phyloP scores from a whole-genome alignment of 64 coral and sea anemone genomes.

The Montipora efflorescens region DNA sequence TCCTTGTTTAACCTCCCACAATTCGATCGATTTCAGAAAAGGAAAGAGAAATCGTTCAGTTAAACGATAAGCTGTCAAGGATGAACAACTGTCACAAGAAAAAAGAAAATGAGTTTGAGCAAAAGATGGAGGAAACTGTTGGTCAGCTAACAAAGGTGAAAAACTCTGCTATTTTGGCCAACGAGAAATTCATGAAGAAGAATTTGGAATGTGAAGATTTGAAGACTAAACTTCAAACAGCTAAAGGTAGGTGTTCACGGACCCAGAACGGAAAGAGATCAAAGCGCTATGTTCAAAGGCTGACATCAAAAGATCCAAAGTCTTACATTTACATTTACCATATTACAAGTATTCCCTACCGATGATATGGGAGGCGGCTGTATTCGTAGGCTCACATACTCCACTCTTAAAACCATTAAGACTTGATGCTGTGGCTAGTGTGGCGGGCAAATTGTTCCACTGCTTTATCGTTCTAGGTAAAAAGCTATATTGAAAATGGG shows the following conservation, averaged over 20 bases:
- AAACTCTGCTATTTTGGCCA: not conserved
- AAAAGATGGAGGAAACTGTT: conserved; percentile 2
- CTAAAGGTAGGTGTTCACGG: not conserved
- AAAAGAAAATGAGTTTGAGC: conserved; percentile 7
- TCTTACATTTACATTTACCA: too few relatives aligned
- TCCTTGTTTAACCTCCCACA: too few relatives aligned
- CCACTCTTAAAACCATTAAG: too few relatives aligned
- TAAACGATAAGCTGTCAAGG: not conserved
- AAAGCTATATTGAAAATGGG: too few relatives aligned
- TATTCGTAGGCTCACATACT: too few relatives aligned
- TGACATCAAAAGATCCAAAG: too few relatives aligned
- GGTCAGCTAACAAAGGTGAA: not conserved
- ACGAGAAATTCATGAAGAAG: not conserved
- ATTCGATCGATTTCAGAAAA: not conserved
- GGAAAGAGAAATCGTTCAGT: not conserved
- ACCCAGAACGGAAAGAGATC: not conserved
- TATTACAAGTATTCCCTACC: too few relatives aligned
- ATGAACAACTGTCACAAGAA: not conserved
- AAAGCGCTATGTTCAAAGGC: not conserved
- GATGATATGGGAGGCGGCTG: too few relatives aligned
- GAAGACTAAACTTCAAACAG: not conserved
- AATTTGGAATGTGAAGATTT: not conserved
- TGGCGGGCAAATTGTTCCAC: too few relatives aligned
- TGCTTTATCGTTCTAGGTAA: too few relatives aligned
- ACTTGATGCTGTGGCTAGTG: too few relatives aligned